Percentiles rank a stretch among this genome's conserved stretches.
phyloP scores from a whole-genome alignment of 2,888 invertebrate species.

The Drosophila pseudotakahashii region DNA sequence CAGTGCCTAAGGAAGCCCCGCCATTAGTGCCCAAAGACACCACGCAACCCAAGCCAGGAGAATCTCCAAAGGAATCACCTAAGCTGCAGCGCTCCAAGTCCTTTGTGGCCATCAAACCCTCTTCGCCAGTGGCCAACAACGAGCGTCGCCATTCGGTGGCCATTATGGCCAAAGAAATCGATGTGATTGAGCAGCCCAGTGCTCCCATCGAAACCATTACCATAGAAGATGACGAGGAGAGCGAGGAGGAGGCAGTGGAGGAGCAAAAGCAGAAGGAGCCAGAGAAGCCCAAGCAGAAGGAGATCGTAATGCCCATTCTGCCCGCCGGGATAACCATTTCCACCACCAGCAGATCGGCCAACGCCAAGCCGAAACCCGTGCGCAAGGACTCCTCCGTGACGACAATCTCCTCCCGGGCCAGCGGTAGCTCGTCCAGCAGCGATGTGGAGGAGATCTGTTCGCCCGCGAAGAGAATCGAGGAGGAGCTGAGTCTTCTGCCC shows the following conservation, averaged over 20 bases:
- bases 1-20: neutral
- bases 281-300: neutral
- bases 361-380: neutral
- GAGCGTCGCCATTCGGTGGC: constrained; percentile 67
- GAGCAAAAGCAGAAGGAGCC: constrained; percentile 20
- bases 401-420: constrained; percentile 9
- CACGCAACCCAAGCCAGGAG: too few relatives aligned
- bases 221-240: constrained; percentile 65
- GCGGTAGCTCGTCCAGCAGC: constrained; percentile 46
- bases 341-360: constrained; percentile 7
- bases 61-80: too few relatives aligned
- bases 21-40: neutral
- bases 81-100: constrained; percentile 68
- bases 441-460: constrained; percentile 58
- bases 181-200: constrained; percentile 54
- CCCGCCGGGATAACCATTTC: constrained; percentile 16
- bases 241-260: constrained; percentile 30
- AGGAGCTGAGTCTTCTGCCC: constrained; percentile 14
- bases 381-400: constrained; percentile 20
- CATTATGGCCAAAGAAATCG: constrained; percentile 68
- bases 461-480: constrained; percentile 10
- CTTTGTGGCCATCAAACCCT: constrained; percentile 31
- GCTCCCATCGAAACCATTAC: constrained; percentile 69
- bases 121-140: neutral
- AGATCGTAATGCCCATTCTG: constrained; percentile 25